Base-by-base conservation (phyloP, 2,797 vertebrate species). In the Sebastes kiyomatsui region DNA sequence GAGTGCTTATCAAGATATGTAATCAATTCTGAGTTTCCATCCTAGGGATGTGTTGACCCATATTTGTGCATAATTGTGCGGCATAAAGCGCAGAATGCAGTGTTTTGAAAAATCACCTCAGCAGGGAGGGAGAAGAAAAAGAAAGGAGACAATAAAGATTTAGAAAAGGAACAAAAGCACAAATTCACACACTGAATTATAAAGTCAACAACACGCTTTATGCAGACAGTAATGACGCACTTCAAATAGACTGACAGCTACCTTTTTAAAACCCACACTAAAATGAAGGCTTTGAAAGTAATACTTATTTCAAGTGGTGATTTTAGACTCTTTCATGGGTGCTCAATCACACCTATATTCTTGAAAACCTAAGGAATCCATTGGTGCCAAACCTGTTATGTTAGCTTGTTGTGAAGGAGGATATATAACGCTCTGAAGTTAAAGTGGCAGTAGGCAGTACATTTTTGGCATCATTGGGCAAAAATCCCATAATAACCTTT, bases 1-100 rank as follows among this genome's bases (percentile, higher is more conserved):
- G 61, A 88, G 84, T 79, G 71, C 59, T 82, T 87, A 77, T 90
- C 81, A 75, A 82, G 75, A 80, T 87, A 68, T 71, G 75, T 77
- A 87, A 92, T 92, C 73, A 89, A 80, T 88, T 86, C 22, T 46
- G 72, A 80, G 75, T 68, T 83, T 72, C 83, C 58, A 83, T 90
- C 71, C 52, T 42, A 56, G 65, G 70, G 72, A 85, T 75, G 42
- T 82, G 79, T 85, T 87, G 81, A 86, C 84, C 78, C 79, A 85
- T 77, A 81, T 90, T 86, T 77, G 61, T 78, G 73, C 49, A 72
- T 81, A 83, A 75, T 79, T 83, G 84, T 78, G 20, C 46, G 33
- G 30, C 67, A 79, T 75, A 74, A 76, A 79, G 42, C 16, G 62
- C 16, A 75, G n/a, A 75, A 76, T 58, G 78, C 32, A 52, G 23